Evolutionary conservation across 2,113 vertebrate genomes (phyloP), one percentile per base, ranked within the genome.

Genomic region (Tonatia bakeri): DNA sequence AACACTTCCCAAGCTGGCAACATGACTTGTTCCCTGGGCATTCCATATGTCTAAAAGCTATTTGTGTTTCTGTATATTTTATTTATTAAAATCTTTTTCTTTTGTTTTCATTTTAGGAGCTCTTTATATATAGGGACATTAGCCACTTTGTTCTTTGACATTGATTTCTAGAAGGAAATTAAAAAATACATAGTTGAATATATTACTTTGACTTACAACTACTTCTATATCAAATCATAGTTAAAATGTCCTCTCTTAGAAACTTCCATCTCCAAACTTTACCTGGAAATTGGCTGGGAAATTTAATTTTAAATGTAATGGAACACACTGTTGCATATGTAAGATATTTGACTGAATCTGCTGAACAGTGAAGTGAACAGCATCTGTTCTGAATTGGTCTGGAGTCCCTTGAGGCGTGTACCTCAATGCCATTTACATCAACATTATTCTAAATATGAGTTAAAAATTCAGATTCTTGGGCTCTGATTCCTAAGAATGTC

Each of bases 341-440:
- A 96, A 96, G 28, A 70, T 83, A 79, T 91, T 88, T 96, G 52
- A 72, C 67, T 54, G 17, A 94, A 86, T 93, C 86, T 93, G 77
- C 47, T 52, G 36, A 96, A 45, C 33, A 89, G 84, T 38, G n/a
- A 87, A 70, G n/a, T 87, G 76, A 90, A n/a, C 52, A 92, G 70
- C 85, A 90, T 94, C 91, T 94, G 93, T 84, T 97, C 75, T 7
- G 22, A n/a, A 77, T 38, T 65, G 38, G 70, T 47, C 87, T 31
- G 28, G 15, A 26, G 20, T 90, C 87, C 75, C 93, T 87, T 59
- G 80, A 76, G 80, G 11, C 28, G 1, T 81, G 7, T 54, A 26
- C 24, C 11, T 61, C 4, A 4, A 3, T 45, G 43, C 26, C 73
- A 26, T 59, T 52, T 64, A 26, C 31, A 65, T 52, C 31, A n/a